These are phyloP conservation scores for Netelia fuscicornis DNA, from an alignment of 2,888 invertebrate genomes.

Conservation along the genomic window DNA sequence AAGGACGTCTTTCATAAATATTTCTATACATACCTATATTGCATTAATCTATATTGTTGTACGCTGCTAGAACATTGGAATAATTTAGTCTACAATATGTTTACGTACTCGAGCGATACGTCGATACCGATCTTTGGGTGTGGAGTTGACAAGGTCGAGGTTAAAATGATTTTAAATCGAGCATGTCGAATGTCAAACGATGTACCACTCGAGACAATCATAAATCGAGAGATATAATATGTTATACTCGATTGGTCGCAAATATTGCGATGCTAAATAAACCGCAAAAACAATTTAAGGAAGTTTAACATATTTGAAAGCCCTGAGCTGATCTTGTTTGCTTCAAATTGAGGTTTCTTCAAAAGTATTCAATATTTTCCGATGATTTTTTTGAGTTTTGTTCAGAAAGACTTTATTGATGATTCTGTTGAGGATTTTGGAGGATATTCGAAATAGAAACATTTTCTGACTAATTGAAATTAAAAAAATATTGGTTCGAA, in stretches of 20 bases:
- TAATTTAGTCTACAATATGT: constrained; percentile 11
- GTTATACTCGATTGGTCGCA: constrained; percentile 3
- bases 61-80: constrained; percentile 28
- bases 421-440: too few relatives aligned
- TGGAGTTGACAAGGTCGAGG: constrained; percentile 58
- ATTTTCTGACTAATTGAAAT: too few relatives aligned
- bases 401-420: too few relatives aligned
- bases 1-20: constrained; percentile 69
- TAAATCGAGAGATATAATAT: not conserved
- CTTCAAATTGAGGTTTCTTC: too few relatives aligned
- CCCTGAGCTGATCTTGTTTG: too few relatives aligned
- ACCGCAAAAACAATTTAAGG: not conserved
- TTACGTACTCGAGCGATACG: constrained; percentile 2
- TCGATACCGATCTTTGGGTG: constrained; percentile 56
- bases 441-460: too few relatives aligned
- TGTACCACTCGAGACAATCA: constrained; percentile 20
- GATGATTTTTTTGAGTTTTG: too few relatives aligned
- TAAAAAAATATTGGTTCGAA: too few relatives aligned
- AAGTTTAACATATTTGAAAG: not conserved
- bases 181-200: not conserved
- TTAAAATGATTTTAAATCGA: constrained; percentile 21
- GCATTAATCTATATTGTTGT: constrained; percentile 14
- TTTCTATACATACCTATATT: constrained; percentile 1
- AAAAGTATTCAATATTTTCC: too few relatives aligned
- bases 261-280: not conserved